Evolutionary conservation across 2,888 invertebrate species (phyloP).

Genomic region (Poecilobothrus nobilitatus): DNA sequence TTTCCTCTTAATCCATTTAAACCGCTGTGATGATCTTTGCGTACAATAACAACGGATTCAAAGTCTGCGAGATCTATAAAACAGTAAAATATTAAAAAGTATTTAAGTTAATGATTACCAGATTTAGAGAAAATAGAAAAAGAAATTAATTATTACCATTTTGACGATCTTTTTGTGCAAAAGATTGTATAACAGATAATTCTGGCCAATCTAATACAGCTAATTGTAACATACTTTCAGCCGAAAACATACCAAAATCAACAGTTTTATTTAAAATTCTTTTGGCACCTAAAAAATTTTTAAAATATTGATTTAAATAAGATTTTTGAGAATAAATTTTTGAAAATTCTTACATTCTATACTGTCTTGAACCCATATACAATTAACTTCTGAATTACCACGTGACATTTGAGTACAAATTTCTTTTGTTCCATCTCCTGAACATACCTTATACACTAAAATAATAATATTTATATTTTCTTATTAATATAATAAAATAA

Average conservation of each 20-base stretch:
- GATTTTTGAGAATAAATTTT: too few relatives aligned
- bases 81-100: constrained; percentile 8
- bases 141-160: constrained; percentile 38
- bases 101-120: not conserved
- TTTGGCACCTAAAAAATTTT: constrained; percentile 44
- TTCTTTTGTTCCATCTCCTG: constrained; percentile 18
- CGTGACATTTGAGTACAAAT: constrained; percentile 24
- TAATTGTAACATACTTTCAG: constrained; percentile 54
- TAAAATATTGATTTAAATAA: too few relatives aligned
- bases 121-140: not conserved
- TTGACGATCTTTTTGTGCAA: constrained; percentile 40
- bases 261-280: constrained; percentile 47
- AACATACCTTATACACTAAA: constrained; percentile 23
- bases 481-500: too few relatives aligned
- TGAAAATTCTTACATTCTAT: constrained; percentile 46
- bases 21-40: constrained; percentile 43
- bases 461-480: too few relatives aligned
- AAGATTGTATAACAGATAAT: constrained; percentile 46
- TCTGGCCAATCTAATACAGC: constrained; percentile 38
- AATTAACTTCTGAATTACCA: constrained; percentile 23
- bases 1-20: constrained; percentile 47
- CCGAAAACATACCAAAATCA: constrained; percentile 52
- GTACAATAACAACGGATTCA: constrained; percentile 54
- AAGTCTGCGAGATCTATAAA: constrained; percentile 47
- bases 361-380: constrained; percentile 38